Evolutionary conservation across 23 tunicate genomes (phyloP).

Genomic region (Phallusia fumigata): DNA sequence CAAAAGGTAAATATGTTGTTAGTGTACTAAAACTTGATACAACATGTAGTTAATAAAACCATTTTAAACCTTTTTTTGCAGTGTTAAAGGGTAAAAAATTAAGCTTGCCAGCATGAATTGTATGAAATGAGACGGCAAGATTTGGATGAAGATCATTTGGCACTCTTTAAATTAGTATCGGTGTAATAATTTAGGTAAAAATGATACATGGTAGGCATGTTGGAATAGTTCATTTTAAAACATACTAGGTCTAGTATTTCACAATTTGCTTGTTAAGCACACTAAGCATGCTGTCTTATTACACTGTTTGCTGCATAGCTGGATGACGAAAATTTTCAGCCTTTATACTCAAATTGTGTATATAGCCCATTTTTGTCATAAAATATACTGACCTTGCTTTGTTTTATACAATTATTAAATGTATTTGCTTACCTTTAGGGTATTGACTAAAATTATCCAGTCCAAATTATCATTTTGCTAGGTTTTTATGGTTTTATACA

Average conservation of each 20-base stretch:
- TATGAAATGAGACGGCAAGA: not conserved
- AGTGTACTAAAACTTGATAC: no score
- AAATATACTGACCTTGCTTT: no score
- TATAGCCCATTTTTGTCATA: no score
- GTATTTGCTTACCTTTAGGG: no score
- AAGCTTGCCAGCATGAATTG: constrained; percentile 65
- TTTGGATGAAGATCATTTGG: not conserved
- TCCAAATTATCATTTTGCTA: no score
- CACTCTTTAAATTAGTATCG: not conserved
- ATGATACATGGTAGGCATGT: not conserved
- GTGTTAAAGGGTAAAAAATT: constrained; percentile 81
- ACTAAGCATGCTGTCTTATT: not conserved
- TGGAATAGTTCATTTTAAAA: not conserved
- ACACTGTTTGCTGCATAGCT: not conserved
- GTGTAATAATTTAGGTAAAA: not conserved
- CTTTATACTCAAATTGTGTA: no score
- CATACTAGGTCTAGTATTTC: not conserved
- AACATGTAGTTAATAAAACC: no score
- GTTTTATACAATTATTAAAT: no score
- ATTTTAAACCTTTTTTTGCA: constrained; percentile 21
- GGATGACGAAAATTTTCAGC: no score
- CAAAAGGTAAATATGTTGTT: constrained; percentile 89
- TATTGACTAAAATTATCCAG: no score
- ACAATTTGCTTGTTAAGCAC: not conserved
- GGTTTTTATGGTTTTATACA: no score